Conservation (phyloP, 2,113 vertebrate species). For the Paradoxurus hermaphroditus region DNA sequence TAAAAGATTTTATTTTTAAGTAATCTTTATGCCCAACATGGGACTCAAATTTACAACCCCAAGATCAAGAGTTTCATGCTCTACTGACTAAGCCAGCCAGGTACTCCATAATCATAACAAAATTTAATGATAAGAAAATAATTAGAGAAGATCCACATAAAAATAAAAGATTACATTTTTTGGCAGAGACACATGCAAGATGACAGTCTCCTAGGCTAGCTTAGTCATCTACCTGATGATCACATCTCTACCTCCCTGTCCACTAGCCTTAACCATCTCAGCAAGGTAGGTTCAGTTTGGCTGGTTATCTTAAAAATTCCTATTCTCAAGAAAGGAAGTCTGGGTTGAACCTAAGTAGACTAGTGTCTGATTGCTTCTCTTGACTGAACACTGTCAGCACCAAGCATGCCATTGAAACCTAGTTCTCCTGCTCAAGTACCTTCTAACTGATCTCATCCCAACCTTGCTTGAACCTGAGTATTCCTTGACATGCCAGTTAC, state of each 20-base stretch:
- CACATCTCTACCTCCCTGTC: neutral
- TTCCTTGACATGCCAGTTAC: neutral
- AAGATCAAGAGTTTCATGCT: neutral
- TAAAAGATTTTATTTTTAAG: neutral
- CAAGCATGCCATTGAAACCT: neutral
- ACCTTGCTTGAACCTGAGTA: neutral
- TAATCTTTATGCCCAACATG: neutral
- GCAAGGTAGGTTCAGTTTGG: neutral
- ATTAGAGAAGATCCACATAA: neutral
- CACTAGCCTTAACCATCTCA: neutral
- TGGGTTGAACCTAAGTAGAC: neutral
- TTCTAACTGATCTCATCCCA: neutral
- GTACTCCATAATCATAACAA: neutral
- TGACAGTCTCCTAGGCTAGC: neutral
- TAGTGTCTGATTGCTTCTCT: neutral
- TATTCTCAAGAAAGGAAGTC: neutral
- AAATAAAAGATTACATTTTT: neutral
- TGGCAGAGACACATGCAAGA: neutral
- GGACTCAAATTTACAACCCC: neutral
- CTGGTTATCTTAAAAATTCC: neutral
- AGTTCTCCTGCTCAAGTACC: neutral
- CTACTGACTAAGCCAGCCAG: neutral
- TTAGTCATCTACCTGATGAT: neutral
- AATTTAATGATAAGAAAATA: neutral
- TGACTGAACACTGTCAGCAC: neutral